These are phyloP conservation scores for Rhinoraja longicauda DNA, from an alignment of 2,797 vertebrate genomes.

Conservation along the genomic window DNA sequence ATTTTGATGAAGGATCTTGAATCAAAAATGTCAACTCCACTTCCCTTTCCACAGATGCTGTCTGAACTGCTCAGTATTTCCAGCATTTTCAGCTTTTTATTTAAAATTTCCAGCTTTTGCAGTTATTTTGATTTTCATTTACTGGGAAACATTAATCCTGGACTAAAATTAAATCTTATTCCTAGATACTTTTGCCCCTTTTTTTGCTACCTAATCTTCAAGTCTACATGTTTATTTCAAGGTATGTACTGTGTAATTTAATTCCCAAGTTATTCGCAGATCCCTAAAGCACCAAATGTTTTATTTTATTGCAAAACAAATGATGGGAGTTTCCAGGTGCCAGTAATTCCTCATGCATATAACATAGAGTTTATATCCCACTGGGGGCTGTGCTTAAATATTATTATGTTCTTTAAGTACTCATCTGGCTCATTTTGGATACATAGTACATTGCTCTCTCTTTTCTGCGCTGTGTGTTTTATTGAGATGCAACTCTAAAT, in stretches of 20 bases:
- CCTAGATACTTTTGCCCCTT: not conserved
- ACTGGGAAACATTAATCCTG: not conserved
- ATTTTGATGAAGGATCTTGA: too few species aligned
- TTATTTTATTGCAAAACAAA: not conserved
- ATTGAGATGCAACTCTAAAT: not conserved
- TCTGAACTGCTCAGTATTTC: too few species aligned
- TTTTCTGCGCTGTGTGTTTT: not conserved
- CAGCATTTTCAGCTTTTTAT: too few species aligned
- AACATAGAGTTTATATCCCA: not conserved
- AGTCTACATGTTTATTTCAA: not conserved
- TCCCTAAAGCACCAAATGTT: not conserved
- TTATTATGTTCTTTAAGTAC: slow-evolving; percentile 8
- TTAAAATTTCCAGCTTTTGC: too few species aligned
- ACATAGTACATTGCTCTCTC: not conserved
- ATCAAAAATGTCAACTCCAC: too few species aligned
- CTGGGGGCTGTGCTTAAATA: not conserved
- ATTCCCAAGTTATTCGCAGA: not conserved
- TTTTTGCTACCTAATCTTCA: not conserved
- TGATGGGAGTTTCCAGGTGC: not conserved
- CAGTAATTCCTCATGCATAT: slow-evolving; percentile 21
- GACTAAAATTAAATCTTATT: not conserved
- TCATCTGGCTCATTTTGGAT: not conserved
- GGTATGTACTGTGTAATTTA: not conserved
- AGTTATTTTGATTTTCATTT: too few species aligned
- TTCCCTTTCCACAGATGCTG: too few species aligned